Evolutionary conservation across 2,888 invertebrate species (phyloP).

Genomic region (Nebria salina): DNA sequence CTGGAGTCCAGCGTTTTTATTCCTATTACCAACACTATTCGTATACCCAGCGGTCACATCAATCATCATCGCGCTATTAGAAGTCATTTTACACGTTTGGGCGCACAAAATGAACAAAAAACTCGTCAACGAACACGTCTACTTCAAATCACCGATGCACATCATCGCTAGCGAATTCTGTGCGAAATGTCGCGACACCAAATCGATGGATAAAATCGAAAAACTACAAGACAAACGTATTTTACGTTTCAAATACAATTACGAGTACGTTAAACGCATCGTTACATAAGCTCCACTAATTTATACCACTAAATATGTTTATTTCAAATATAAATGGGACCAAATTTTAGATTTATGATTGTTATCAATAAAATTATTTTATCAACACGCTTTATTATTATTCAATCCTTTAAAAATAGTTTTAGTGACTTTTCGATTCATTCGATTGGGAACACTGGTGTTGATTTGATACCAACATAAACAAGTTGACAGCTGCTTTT

Average conservation of each 20-base stretch:
- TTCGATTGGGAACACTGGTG: background rate
- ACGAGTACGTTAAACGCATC: slow-evolving; percentile 57
- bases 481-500: slow-evolving; percentile 44
- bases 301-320: background rate
- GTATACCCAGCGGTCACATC: slow-evolving; percentile 67
- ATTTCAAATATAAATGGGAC: background rate
- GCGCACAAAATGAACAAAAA: slow-evolving; percentile 75
- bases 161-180: slow-evolving; percentile 75
- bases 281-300: slow-evolving; percentile 52
- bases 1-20: slow-evolving; percentile 59
- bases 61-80: slow-evolving; percentile 66
- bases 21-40: slow-evolving; percentile 70
- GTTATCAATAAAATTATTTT: too few species aligned
- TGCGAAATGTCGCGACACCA: slow-evolving; percentile 72
- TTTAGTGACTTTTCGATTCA: background rate
- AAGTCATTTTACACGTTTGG: slow-evolving; percentile 72
- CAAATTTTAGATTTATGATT: background rate
- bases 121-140: slow-evolving; percentile 67
- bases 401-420: too few species aligned
- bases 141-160: slow-evolving; percentile 77
- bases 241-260: slow-evolving; percentile 54
- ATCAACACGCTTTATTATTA: too few species aligned
- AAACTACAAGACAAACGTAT: slow-evolving; percentile 73
- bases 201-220: slow-evolving; percentile 70
- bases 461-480: slow-evolving; percentile 2